These are phyloP conservation scores for Zygothrica quintamaculata DNA, from an alignment of 2,888 invertebrate genomes.

Conservation along the genomic window DNA sequence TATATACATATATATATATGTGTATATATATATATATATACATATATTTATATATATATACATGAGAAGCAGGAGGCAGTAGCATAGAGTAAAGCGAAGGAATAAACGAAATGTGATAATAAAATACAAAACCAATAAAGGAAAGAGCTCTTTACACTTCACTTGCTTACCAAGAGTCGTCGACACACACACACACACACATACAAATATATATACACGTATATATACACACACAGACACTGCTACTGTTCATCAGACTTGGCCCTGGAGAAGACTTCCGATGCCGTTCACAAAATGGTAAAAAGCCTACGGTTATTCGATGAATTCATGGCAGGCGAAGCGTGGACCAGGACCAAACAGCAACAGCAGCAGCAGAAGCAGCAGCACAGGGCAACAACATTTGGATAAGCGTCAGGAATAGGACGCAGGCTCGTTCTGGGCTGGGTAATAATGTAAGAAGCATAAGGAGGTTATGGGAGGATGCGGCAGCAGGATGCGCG, in stretches of 20 bases:
- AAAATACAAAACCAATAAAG: slow-evolving; percentile 84
- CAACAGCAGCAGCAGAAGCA: not conserved
- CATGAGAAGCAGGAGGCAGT: slow-evolving; percentile 36
- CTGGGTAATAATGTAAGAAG: slow-evolving; percentile 30
- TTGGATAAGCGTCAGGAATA: not conserved
- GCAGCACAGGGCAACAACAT: slow-evolving; percentile 4
- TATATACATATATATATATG: slow-evolving; percentile 18
- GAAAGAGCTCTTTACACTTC: slow-evolving; percentile 84
- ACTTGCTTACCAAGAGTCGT: slow-evolving; percentile 80
- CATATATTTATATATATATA: slow-evolving; percentile 36
- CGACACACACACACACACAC: slow-evolving; percentile 28
- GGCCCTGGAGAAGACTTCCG: slow-evolving; percentile 69
- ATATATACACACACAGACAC: slow-evolving; percentile 39
- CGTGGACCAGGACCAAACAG: slow-evolving; percentile 38
- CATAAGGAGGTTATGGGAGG: not conserved
- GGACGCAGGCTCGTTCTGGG: slow-evolving; percentile 11
- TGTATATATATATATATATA: slow-evolving; percentile 7
- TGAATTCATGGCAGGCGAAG: slow-evolving; percentile 58
- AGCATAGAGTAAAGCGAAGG: slow-evolving; percentile 59
- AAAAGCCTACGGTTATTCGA: slow-evolving; percentile 79
- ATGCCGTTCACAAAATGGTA: slow-evolving; percentile 61
- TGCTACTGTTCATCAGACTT: slow-evolving; percentile 53
- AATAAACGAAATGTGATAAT: slow-evolving; percentile 82
- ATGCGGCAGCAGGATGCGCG: slow-evolving; percentile 22
- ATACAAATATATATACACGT: no score